Evolutionary conservation across 2,888 invertebrate genomes (phyloP).

Genomic region (Ametastegia equiseti): DNA sequence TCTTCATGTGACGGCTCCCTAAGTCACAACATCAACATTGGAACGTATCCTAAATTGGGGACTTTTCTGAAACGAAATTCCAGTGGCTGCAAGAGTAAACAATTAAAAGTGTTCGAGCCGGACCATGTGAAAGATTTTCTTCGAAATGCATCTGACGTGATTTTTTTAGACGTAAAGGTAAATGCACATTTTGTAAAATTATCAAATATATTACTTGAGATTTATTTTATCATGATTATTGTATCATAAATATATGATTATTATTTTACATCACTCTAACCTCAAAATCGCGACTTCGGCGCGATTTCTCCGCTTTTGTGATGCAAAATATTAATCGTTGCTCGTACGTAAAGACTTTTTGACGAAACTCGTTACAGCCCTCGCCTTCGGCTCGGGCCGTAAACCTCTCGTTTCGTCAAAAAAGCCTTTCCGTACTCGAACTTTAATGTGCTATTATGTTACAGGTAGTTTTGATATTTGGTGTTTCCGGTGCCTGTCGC

Average conservation of each 20-base stretch:
- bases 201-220: conserved; percentile 10
- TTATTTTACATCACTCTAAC: conserved; percentile 29
- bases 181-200: background rate
- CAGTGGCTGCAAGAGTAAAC: conserved; percentile 47
- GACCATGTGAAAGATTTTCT: conserved; percentile 49
- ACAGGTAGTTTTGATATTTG: conserved; percentile 51
- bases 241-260: background rate
- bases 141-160: conserved; percentile 23
- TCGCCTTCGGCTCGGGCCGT: too few species aligned
- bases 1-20: too few species aligned
- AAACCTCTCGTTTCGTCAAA: too few species aligned
- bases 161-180: background rate
- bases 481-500: conserved; percentile 48
- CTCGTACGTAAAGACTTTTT: too few species aligned
- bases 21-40: conserved; percentile 47
- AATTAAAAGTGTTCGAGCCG: conserved; percentile 49
- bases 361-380: too few species aligned
- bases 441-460: too few species aligned
- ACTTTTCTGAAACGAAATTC: conserved; percentile 46
- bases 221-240: background rate
- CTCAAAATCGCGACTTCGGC: too few species aligned
- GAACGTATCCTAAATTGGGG: conserved; percentile 9
- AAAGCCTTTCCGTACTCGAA: too few species aligned
- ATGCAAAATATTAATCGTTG: too few species aligned
- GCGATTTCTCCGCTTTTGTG: too few species aligned